Evolutionary conservation across 2,888 invertebrate genomes (phyloP).

Genomic region (Apamea epomidion): DNA sequence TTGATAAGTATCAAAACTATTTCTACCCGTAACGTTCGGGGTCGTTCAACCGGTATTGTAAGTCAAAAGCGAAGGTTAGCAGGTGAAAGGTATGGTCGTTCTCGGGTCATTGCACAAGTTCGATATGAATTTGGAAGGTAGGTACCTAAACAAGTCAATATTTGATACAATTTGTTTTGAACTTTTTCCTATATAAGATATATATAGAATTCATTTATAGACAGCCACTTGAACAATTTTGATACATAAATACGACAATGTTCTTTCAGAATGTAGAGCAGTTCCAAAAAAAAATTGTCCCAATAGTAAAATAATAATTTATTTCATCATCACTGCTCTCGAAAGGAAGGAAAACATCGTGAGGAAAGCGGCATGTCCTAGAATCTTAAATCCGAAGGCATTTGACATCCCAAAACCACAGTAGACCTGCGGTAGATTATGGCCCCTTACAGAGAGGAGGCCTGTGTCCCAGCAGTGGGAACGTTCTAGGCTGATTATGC

Average conservation of each 20-base stretch:
- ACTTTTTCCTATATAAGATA: background rate
- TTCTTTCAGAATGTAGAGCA: background rate
- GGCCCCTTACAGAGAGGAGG: no score
- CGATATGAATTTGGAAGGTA: constrained; percentile 9
- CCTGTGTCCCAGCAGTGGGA: no score
- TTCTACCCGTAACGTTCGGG: background rate
- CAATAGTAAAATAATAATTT: no score
- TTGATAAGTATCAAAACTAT: background rate
- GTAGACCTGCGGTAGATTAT: no score
- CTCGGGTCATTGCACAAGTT: constrained; percentile 39
- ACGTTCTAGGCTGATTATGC: background rate
- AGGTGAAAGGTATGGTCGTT: constrained; percentile 39
- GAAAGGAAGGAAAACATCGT: no score
- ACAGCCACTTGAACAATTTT: no score
- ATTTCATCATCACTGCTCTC: background rate
- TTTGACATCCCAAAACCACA: no score
- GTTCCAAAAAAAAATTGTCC: no score
- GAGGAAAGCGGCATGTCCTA: no score
- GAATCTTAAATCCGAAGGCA: no score
- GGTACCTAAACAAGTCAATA: background rate
- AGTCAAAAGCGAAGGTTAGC: constrained; percentile 15
- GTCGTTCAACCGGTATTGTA: constrained; percentile 3
- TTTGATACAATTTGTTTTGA: constrained; percentile 5
- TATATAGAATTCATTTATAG: background rate
- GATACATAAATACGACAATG: background rate